phyloP scores from a whole-genome alignment of 2,888 invertebrate species.

The Zaprionus bogoriensis region DNA sequence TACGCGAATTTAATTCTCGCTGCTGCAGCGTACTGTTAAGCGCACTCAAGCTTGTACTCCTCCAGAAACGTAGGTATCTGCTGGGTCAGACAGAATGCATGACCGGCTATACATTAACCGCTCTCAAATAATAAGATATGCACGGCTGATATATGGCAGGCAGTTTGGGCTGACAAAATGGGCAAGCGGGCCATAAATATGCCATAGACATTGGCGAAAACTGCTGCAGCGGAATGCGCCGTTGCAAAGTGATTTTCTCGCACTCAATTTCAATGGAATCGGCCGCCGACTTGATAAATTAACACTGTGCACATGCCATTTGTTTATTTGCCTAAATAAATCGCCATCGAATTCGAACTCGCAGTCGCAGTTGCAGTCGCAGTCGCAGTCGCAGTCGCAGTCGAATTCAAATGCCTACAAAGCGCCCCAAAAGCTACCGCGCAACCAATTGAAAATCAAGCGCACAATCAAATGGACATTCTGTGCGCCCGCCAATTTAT shows the following conservation, averaged over 20 bases:
- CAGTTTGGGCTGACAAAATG: slow-evolving; percentile 72
- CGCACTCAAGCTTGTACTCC: slow-evolving; percentile 16
- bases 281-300: slow-evolving; percentile 68
- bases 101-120: slow-evolving; percentile 44
- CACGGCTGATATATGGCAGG: slow-evolving; percentile 66
- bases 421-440: slow-evolving; percentile 58
- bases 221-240: slow-evolving; percentile 19
- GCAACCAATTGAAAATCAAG: slow-evolving; percentile 65
- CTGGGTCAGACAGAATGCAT: slow-evolving; percentile 62
- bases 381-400: slow-evolving; percentile 48
- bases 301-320: slow-evolving; percentile 75
- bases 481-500: slow-evolving; percentile 64
- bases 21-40: neutral
- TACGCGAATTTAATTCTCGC: neutral
- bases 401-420: slow-evolving; percentile 54
- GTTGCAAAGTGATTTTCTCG: slow-evolving; percentile 72
- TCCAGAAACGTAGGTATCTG: slow-evolving; percentile 41
- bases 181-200: slow-evolving; percentile 61
- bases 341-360: slow-evolving; percentile 57
- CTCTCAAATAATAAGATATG: slow-evolving; percentile 66
- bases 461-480: slow-evolving; percentile 71
- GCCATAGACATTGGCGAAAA: slow-evolving; percentile 44
- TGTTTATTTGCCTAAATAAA: slow-evolving; percentile 76
- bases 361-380: too few relatives aligned
- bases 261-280: slow-evolving; percentile 65